Evolutionary conservation across 2,888 invertebrate species (phyloP), one percentile per base, ranked within the genome.

Genomic region (Molorchus minor): DNA sequence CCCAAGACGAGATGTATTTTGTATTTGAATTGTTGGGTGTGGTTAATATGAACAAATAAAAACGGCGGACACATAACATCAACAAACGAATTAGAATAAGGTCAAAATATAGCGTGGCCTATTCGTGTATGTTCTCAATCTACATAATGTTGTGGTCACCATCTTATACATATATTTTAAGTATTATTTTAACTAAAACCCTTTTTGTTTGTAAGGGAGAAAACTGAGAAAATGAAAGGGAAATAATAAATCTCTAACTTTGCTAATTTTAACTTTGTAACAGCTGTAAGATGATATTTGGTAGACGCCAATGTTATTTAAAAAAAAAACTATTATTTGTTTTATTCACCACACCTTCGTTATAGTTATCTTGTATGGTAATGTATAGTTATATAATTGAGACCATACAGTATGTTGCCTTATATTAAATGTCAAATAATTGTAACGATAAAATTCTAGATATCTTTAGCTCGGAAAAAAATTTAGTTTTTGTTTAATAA

Each of bases 321-420:
- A n/a, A 33, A 3, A 4, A 33, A 33, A 10, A 33, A 33, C 2
- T 10, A 33, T 7, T 33, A 33, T 33, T 33, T 3, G 16, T 4
- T 30, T 49, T 49, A 36, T 49, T 36, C 20, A 49, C 25, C 47
- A 36, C 36, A 49, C 15, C 15, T 49, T 16, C 35, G 17, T 15
- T 33, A 53, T 60, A 46, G 16, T 49, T 21, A 49, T 29, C 38
- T 12, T 45, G 41, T 41, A 59, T 59, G 56, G 56, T 44, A 30
- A 33, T 30, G 20, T 38, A 58, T 51, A 51, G 46, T 45, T 55
- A 54, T 53, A 41, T 56, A 57, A 56, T 52, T 40, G 57, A 66
- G 68, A 72, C 74, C 76, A 73, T 74, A 72, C 72, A 71, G 74
- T 73, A 71, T 76, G 76, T 74, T 77, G 77, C 77, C 77, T 76